Evolutionary conservation across 30 jellyfish, hydroid and myxozoan species (phyloP).

Genomic region (Aurelia sp.): DNA sequence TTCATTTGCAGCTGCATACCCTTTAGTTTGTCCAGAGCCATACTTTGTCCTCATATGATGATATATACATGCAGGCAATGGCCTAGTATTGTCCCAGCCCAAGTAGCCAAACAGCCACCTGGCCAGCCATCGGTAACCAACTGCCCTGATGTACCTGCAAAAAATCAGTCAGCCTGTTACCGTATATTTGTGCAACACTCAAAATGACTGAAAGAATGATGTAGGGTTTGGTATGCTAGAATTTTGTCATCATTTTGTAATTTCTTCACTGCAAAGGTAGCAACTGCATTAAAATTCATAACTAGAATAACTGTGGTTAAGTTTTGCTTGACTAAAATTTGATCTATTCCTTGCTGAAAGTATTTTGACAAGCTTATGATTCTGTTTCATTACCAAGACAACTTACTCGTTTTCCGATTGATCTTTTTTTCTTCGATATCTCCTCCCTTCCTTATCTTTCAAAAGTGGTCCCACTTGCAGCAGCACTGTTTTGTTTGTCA

Average conservation of each 20-base stretch:
- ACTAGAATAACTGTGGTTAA: too few relatives aligned
- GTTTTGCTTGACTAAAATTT: too few relatives aligned
- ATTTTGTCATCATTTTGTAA: too few relatives aligned
- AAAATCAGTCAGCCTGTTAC: not conserved
- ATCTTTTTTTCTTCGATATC: not conserved
- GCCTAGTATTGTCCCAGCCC: conserved; percentile 46
- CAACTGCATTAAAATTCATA: too few relatives aligned
- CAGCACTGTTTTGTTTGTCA: not conserved
- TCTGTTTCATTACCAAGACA: not conserved
- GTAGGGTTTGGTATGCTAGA: too few relatives aligned
- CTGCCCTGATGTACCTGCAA: conserved; percentile 33
- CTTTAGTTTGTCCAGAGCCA: conserved; percentile 10
- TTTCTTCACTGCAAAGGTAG: too few relatives aligned
- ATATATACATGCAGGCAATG: conserved; percentile 39
- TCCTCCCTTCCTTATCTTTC: conserved; percentile 13
- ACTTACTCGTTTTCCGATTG: conserved; percentile 35
- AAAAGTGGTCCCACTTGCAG: conserved; percentile 1
- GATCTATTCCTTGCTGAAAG: too few relatives aligned
- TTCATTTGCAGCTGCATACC: conserved; percentile 16
- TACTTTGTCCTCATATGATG: conserved; percentile 13
- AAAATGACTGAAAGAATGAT: not conserved
- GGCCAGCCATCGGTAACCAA: conserved; percentile 29
- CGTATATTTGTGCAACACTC: too few relatives aligned
- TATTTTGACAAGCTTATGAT: too few relatives aligned
- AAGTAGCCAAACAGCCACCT: conserved; percentile 34